phyloP scores from a whole-genome alignment of 1,140 invertebrate species.

The Aplysia californica region DNA sequence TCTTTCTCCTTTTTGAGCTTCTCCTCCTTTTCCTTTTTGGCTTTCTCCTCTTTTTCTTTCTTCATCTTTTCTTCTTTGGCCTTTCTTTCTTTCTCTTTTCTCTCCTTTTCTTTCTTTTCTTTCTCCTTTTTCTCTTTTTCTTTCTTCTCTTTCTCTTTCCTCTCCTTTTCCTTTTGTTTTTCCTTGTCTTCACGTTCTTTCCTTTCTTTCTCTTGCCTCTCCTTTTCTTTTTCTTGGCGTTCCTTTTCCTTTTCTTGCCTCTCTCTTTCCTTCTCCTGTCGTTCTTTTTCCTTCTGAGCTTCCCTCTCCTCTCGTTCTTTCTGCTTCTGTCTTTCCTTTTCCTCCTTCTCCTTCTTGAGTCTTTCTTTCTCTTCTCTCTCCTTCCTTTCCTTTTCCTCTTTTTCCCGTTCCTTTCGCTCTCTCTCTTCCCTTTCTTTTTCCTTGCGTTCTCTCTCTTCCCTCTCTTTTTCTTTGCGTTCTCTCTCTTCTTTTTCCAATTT shows the following conservation, averaged over 20 bases:
- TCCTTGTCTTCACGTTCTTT: constrained; percentile 38
- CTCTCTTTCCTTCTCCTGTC: constrained; percentile 30
- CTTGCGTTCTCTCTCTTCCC: constrained; percentile 8
- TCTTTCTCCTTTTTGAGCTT: not conserved
- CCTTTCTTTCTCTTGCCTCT: constrained; percentile 35
- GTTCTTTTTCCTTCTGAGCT: constrained; percentile 28
- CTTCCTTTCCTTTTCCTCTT: not conserved
- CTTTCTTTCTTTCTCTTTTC: constrained; percentile 17
- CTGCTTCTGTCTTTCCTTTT: constrained; percentile 27
- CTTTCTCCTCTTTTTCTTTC: constrained; percentile 8
- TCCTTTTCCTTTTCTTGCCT: constrained; percentile 13
- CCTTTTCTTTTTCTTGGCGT: constrained; percentile 19
- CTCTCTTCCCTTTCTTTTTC: constrained; percentile 30
- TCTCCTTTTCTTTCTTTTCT: constrained; percentile 40
- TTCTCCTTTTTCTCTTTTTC: constrained; percentile 71
- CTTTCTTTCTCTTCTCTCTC: constrained; percentile 22
- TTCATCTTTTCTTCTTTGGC: constrained; percentile 1
- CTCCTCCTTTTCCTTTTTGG: constrained; percentile 3
- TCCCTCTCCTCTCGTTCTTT: constrained; percentile 26
- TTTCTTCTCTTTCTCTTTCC: constrained; percentile 61
- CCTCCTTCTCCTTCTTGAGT: constrained; percentile 24
- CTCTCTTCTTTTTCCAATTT: constrained; percentile 23
- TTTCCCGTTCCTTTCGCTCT: constrained; percentile 35
- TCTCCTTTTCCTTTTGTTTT: constrained; percentile 37
- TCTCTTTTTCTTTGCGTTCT: constrained; percentile 23